A percentile compares a stretch with the other conserved stretches of the same genome.
These are phyloP conservation scores for Hirtodrosophila cameraria DNA, from an alignment of 2,888 invertebrate species.

Conservation along the genomic window DNA sequence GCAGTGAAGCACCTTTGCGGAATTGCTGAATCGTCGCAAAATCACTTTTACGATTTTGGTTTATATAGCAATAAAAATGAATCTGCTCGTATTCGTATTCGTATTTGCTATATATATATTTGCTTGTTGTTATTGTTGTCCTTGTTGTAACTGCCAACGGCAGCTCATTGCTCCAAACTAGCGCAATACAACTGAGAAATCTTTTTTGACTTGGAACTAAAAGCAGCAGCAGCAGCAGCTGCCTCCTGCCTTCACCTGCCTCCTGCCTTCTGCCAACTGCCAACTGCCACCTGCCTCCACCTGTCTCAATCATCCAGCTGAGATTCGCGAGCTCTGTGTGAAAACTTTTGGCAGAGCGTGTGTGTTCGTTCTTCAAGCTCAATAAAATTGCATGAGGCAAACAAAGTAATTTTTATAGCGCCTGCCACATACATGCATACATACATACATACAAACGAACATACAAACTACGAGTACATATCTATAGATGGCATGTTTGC, in stretches of 20 bases:
- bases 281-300: not conserved
- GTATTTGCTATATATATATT: not conserved
- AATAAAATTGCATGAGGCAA: slow-evolving; percentile 77
- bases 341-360: slow-evolving; percentile 62
- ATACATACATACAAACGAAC: not conserved
- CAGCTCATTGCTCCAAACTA: slow-evolving; percentile 60
- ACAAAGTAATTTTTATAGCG: slow-evolving; percentile 77
- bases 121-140: slow-evolving; percentile 12
- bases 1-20: slow-evolving; percentile 41
- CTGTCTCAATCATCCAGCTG: no score
- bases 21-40: slow-evolving; percentile 76
- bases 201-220: slow-evolving; percentile 52
- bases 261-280: no score
- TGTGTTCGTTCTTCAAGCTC: slow-evolving; percentile 55
- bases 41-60: slow-evolving; percentile 80
- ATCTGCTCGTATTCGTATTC: slow-evolving; percentile 30
- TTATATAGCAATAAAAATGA: slow-evolving; percentile 68
- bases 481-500: slow-evolving; percentile 30
- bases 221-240: no score
- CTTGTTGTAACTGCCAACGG: slow-evolving; percentile 9
- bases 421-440: slow-evolving; percentile 25
- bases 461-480: not conserved
- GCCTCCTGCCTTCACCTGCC: not conserved
- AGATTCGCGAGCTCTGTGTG: slow-evolving; percentile 59
- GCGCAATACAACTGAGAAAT: slow-evolving; percentile 77